A percentile compares a stretch with the other conserved stretches of the same genome.
Conservation (phyloP, 2,113 vertebrate species). For the Catharus bicknelli region DNA sequence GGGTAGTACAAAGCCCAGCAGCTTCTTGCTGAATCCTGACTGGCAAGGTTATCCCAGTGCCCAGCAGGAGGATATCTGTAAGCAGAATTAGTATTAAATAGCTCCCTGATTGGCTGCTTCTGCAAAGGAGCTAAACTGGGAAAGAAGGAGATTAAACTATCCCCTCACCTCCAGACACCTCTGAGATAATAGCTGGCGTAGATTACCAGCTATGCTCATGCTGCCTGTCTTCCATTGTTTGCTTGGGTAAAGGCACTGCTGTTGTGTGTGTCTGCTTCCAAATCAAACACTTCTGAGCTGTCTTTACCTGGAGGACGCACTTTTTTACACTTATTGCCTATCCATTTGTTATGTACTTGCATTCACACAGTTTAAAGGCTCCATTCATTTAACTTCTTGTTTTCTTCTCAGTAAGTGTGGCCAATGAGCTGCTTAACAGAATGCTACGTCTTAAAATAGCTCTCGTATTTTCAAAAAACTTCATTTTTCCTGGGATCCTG, state of each 20-base stretch:
- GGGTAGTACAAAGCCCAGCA: neutral
- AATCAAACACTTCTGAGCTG: neutral
- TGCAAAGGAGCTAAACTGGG: slow-evolving; percentile 29
- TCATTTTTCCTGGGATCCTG: neutral
- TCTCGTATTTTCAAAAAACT: neutral
- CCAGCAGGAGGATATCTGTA: neutral
- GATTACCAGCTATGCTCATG: neutral
- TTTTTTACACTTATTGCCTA: neutral
- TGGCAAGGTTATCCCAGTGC: neutral
- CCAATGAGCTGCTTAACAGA: neutral
- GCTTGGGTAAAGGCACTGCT: neutral
- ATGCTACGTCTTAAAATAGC: neutral
- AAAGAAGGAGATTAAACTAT: slow-evolving; percentile 41
- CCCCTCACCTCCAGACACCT: slow-evolving; percentile 16
- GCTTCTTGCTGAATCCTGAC: neutral
- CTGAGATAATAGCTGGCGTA: neutral
- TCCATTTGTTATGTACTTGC: neutral
- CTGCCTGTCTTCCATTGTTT: neutral
- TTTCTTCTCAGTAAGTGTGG: neutral
- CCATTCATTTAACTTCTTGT: neutral
- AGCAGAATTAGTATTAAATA: slow-evolving; percentile 47
- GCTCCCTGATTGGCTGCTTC: neutral
- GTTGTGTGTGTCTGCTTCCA: neutral
- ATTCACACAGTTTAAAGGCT: neutral
- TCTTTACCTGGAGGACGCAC: neutral